These are phyloP conservation scores for Drosophila lacicola DNA, from an alignment of 2,888 invertebrate species.

Conservation along the genomic window DNA sequence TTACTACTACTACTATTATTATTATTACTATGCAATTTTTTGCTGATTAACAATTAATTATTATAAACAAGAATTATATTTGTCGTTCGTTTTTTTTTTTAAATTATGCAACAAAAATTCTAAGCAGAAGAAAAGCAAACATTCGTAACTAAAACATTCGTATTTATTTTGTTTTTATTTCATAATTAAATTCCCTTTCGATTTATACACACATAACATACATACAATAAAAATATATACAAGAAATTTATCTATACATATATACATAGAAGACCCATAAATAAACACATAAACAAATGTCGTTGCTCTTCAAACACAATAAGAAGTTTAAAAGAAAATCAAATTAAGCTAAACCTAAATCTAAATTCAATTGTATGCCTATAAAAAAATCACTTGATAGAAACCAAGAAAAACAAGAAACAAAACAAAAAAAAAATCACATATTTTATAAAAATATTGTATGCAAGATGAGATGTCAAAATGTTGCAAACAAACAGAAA, in stretches of 20 bases:
- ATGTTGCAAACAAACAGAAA: conserved; percentile 78
- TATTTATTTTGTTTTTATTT: conserved; percentile 64
- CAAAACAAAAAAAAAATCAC: conserved; percentile 62
- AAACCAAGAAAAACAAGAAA: conserved; percentile 60
- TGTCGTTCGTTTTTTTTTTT: conserved; percentile 73
- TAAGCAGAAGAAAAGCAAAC: conserved; percentile 40
- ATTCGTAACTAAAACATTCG: conserved; percentile 79
- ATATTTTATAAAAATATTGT: conserved; percentile 81
- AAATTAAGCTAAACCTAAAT: conserved; percentile 67
- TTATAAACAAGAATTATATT: conserved; percentile 57
- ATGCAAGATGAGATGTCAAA: conserved; percentile 78
- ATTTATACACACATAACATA: conserved; percentile 48
- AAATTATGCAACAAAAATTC: conserved; percentile 33
- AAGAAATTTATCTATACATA: conserved; percentile 54
- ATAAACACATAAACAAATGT: conserved; percentile 27
- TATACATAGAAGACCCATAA: conserved; percentile 38
- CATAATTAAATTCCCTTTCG: conserved; percentile 33
- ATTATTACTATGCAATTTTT: conserved; percentile 68
- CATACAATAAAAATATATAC: conserved; percentile 49
- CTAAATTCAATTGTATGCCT: conserved; percentile 74
- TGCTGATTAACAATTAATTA: conserved; percentile 75
- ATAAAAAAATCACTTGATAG: conserved; percentile 48
- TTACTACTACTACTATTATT: conserved; percentile 53
- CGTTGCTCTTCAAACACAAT: conserved; percentile 57
- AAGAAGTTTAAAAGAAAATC: conserved; percentile 51